phyloP scores from a whole-genome alignment of 2,797 vertebrate species.

The Apogon talboti region DNA sequence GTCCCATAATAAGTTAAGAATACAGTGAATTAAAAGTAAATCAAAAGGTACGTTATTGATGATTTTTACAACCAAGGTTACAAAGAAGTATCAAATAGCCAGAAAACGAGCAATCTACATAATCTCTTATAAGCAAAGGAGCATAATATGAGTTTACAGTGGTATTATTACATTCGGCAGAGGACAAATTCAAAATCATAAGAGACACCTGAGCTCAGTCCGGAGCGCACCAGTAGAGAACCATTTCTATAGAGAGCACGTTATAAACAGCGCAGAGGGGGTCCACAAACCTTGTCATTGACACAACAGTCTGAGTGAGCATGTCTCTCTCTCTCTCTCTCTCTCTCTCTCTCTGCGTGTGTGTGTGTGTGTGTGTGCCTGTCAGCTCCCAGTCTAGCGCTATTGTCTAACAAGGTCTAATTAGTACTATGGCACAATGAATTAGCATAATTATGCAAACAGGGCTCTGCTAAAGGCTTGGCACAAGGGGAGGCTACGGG shows the following conservation, averaged over 20 bases:
- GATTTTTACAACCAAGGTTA: not conserved
- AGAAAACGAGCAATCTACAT: constrained; percentile 24
- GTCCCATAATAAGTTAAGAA: constrained; percentile 6
- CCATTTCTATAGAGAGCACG: constrained; percentile 70
- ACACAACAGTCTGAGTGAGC: constrained; percentile 77
- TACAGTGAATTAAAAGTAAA: constrained; percentile 6
- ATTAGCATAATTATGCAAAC: constrained; percentile 89
- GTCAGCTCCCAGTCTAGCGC: constrained; percentile 76
- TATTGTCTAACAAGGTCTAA: constrained; percentile 86
- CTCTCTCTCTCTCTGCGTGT: too few relatives aligned
- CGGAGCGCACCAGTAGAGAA: constrained; percentile 57
- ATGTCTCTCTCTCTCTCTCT: too few relatives aligned
- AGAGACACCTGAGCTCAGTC: constrained; percentile 72
- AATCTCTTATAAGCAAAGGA: constrained; percentile 14
- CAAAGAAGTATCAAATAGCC: constrained; percentile 11
- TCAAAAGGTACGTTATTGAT: not conserved
- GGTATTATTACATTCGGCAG: constrained; percentile 17
- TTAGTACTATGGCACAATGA: constrained; percentile 83
- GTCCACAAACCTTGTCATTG: constrained; percentile 80
- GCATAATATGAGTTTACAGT: constrained; percentile 2
- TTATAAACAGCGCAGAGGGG: constrained; percentile 79
- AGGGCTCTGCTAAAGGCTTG: constrained; percentile 76
- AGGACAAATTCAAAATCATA: constrained; percentile 60
- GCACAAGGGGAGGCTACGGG: constrained; percentile 77
- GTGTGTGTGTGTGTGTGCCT: constrained; percentile 60